A percentile compares a stretch with the other conserved stretches of the same genome.
These are phyloP conservation scores for Abramis brama DNA, from an alignment of 2,113 vertebrate genomes.

Conservation along the genomic window DNA sequence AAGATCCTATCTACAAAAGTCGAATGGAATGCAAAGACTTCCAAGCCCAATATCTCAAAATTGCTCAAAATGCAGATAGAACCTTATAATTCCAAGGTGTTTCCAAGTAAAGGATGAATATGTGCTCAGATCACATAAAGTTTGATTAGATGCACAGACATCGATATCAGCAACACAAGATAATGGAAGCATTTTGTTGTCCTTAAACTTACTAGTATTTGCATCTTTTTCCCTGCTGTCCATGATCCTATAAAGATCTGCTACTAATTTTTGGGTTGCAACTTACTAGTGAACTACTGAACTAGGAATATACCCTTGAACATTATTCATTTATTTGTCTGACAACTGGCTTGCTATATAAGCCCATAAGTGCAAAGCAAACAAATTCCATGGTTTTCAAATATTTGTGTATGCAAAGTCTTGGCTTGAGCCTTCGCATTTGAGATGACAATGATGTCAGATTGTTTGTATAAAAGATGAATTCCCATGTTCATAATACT, in stretches of 20 bases:
- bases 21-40: too few relatives aligned
- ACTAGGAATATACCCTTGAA: constrained; percentile 58
- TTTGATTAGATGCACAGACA: neutral
- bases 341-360: constrained; percentile 49
- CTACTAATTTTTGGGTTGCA: neutral
- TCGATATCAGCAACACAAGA: neutral
- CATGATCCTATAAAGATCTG: neutral
- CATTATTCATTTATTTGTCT: constrained; percentile 63
- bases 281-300: neutral
- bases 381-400: constrained; percentile 72
- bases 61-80: too few relatives aligned
- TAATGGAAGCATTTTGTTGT: neutral
- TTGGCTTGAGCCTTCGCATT: constrained; percentile 62
- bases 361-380: constrained; percentile 72
- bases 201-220: neutral
- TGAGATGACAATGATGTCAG: constrained; percentile 58
- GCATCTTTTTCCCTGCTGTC: neutral
- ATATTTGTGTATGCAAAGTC: constrained; percentile 70
- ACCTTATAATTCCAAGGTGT: neutral
- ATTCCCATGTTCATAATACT: neutral
- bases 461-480: constrained; percentile 42
- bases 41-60: too few relatives aligned
- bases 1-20: too few relatives aligned
- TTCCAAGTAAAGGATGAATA: neutral
- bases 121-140: neutral